Evolutionary conservation across 53 echinoderm and acorn worm species (phyloP), one percentile per base, ranked within the genome.

Genomic region (Crossaster papposus): DNA sequence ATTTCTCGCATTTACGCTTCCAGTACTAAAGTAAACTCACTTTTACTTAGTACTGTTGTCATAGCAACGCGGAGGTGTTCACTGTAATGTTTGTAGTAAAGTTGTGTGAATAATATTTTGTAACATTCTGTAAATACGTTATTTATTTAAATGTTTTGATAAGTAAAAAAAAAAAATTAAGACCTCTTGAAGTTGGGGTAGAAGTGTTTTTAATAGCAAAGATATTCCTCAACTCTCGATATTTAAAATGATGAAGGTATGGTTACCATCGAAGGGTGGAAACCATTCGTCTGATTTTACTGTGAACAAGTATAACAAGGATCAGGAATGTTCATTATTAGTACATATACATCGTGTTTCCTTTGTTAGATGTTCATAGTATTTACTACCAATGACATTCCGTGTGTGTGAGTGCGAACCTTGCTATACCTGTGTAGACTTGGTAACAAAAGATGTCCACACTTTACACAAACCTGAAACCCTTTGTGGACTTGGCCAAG

Each of bases 51-150:
- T 26, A 78, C 78, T 44, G 51, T 50, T 55, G 68, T 35, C 65
- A 70, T 37, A 14, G 14, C 28, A 36, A 82, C 82, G 37, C 65
- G 70, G 24, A 64, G 63, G 38, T 36, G 38, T 30, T n/a, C 15
- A 65, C 36, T 38, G 23, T 44, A 36, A 82, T 64, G 64, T 32
- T 64, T 81, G n/a, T 82, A 50, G 68, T 65, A 36, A 65, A 63
- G 14, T 83, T 83, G 33, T 72, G 72, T 85, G 28, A 11, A 73
- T 85, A 85, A 9, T 72, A 30, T 87, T 80, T 77, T 76, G 87
- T 87, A 75, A 55, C n/a, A 76, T 87, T 75, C 30, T 87, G 87
- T 87, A 87, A 77, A 87, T 87, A 87, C 1, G 5, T 77, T 87
- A 87, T 87, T 87, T 87, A 87, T 87, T 87, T 79, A 26, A 51